phyloP scores from a whole-genome alignment of 1,140 invertebrate genomes.

The Trypoxylus dichotomus region DNA sequence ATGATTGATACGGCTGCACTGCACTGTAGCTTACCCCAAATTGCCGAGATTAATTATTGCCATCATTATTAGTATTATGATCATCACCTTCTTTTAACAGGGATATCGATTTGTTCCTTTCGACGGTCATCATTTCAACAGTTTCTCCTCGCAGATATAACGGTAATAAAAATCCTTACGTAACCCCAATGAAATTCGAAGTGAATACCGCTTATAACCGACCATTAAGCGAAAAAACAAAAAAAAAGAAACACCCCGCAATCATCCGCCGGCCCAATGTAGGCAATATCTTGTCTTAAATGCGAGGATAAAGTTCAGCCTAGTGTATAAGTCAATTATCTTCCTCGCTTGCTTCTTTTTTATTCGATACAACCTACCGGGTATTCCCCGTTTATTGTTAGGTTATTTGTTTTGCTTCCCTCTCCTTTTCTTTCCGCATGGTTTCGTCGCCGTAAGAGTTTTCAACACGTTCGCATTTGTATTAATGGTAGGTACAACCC shows the following conservation, averaged over 20 bases:
- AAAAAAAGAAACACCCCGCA: not conserved
- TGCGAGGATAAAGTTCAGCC: slow-evolving; percentile 19
- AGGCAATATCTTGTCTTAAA: slow-evolving; percentile 19
- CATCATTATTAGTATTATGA: too few relatives aligned
- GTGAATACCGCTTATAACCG: slow-evolving; percentile 15
- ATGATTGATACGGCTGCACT: too few relatives aligned
- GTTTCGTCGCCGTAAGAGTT: not conserved
- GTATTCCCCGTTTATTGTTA: not conserved
- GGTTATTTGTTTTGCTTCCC: slow-evolving; percentile 9
- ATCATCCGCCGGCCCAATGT: not conserved
- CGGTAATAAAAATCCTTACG: slow-evolving; percentile 12
- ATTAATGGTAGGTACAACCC: slow-evolving; percentile 22
- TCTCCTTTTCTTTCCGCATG: not conserved
- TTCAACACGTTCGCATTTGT: not conserved
- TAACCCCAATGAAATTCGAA: slow-evolving; percentile 3
- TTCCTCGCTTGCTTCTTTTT: slow-evolving; percentile 1
- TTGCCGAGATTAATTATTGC: too few relatives aligned
- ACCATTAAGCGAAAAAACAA: slow-evolving; percentile 9
- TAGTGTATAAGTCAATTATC: slow-evolving; percentile 22
- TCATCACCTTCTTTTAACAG: too few relatives aligned
- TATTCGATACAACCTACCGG: slow-evolving; percentile 5
- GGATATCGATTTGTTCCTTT: not conserved
- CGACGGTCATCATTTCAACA: not conserved
- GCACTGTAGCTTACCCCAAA: too few relatives aligned
- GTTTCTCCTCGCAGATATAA: not conserved